Evolutionary conservation across 2,113 vertebrate genomes (phyloP).

Genomic region (Saguinus midas): DNA sequence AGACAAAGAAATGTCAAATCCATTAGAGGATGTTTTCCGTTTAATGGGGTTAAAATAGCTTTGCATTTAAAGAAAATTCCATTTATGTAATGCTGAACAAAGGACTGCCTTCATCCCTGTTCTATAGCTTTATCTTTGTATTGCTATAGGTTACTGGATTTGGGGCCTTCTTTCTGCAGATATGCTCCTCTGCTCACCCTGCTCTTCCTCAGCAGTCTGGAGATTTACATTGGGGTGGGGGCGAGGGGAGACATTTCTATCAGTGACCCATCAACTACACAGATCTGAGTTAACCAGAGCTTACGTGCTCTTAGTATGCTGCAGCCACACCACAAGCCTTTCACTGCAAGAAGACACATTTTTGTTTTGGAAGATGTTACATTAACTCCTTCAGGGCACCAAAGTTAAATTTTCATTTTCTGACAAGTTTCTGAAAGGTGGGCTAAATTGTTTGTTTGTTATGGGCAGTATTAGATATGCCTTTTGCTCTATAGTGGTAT

Average conservation of each 20-base stretch:
- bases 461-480: neutral
- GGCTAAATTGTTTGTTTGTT: neutral
- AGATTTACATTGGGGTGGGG: neutral
- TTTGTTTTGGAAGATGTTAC: neutral
- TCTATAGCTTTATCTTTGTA: neutral
- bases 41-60: constrained; percentile 15
- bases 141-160: neutral
- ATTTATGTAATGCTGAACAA: neutral
- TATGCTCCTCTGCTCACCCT: neutral
- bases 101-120: neutral
- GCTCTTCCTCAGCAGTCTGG: neutral
- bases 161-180: neutral
- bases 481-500: neutral
- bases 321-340: neutral
- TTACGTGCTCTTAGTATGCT: neutral
- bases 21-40: neutral
- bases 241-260: neutral
- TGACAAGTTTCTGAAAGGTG: neutral
- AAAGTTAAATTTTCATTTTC: constrained; percentile 13
- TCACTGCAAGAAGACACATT: neutral
- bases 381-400: neutral
- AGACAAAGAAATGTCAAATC: neutral
- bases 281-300: neutral
- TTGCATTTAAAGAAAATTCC: neutral
- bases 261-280: neutral